Percentiles rank a stretch among this genome's conserved stretches.
These are phyloP conservation scores for Beris morrisii DNA, from an alignment of 2,888 invertebrate species.

Conservation along the genomic window DNA sequence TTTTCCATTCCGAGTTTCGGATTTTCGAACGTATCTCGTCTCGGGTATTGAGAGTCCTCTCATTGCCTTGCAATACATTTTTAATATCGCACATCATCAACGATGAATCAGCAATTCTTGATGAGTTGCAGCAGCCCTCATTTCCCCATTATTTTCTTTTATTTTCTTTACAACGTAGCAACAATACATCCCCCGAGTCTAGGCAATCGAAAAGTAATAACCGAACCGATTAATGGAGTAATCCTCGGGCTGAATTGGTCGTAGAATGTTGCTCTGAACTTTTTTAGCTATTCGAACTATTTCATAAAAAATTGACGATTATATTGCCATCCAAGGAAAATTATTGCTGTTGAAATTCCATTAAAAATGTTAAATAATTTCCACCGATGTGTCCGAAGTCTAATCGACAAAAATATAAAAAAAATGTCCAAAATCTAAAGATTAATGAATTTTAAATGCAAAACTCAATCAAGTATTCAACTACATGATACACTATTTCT, in stretches of 20 bases:
- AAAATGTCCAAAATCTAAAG: no score
- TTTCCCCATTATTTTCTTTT: conserved; percentile 15
- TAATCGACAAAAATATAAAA: no score
- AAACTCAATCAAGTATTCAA: no score
- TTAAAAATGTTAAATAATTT: no score
- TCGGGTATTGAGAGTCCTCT: conserved; percentile 15
- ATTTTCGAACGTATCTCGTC: conserved; percentile 8
- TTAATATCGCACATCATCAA: conserved; percentile 37
- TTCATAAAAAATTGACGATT: no score
- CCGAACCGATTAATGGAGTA: conserved; percentile 20
- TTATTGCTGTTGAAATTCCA: no score
- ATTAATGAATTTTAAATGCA: no score
- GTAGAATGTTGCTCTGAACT: no score
- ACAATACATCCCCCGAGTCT: conserved; percentile 5
- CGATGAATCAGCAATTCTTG: conserved; percentile 34
- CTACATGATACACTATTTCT: no score
- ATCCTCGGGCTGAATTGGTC: not conserved
- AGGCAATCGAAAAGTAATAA: conserved; percentile 39
- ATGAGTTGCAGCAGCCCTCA: conserved; percentile 31
- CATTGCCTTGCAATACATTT: conserved; percentile 38
- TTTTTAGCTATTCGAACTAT: no score
- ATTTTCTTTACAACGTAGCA: conserved; percentile 25
- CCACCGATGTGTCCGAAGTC: no score
- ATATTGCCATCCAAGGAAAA: no score
- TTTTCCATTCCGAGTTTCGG: conserved; percentile 10